Percentiles rank a stretch among this genome's conserved stretches.
Conservation (phyloP, 2,888 invertebrate species). For the Dynastes grantii region DNA sequence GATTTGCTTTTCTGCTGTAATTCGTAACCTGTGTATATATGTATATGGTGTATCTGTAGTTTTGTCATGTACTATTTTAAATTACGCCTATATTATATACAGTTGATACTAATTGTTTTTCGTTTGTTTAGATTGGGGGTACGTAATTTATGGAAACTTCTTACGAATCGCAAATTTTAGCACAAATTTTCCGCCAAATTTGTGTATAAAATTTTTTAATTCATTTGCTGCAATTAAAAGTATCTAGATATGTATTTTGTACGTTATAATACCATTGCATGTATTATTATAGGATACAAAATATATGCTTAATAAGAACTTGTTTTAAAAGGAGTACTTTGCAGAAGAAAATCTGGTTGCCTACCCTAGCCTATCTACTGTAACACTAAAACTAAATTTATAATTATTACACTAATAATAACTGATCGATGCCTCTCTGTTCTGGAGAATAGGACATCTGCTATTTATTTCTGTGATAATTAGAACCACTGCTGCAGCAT, state of each 20-base stretch:
- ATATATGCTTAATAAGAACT: not conserved
- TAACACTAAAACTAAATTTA: too few relatives aligned
- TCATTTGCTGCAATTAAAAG: not conserved
- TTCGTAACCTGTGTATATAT: slow-evolving; percentile 20
- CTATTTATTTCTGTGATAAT: too few relatives aligned
- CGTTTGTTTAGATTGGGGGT: not conserved
- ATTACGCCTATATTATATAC: slow-evolving; percentile 9
- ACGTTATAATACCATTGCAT: not conserved
- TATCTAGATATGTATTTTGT: not conserved
- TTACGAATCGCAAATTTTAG: not conserved
- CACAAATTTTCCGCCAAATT: slow-evolving; percentile 34
- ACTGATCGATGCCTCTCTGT: too few relatives aligned
- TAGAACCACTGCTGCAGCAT: too few relatives aligned
- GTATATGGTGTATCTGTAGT: not conserved
- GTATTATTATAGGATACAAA: not conserved
- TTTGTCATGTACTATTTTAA: slow-evolving; percentile 25
- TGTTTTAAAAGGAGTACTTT: too few relatives aligned
- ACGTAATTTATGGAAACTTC: not conserved
- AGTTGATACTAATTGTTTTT: not conserved
- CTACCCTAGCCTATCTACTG: too few relatives aligned
- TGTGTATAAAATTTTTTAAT: slow-evolving; percentile 11
- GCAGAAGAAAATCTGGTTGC: too few relatives aligned
- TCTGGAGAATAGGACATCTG: too few relatives aligned
- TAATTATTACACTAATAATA: too few relatives aligned
- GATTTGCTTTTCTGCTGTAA: slow-evolving; percentile 7